These are phyloP conservation scores for Colaptes auratus DNA, from an alignment of 2,113 vertebrate genomes.

Conservation along the genomic window DNA sequence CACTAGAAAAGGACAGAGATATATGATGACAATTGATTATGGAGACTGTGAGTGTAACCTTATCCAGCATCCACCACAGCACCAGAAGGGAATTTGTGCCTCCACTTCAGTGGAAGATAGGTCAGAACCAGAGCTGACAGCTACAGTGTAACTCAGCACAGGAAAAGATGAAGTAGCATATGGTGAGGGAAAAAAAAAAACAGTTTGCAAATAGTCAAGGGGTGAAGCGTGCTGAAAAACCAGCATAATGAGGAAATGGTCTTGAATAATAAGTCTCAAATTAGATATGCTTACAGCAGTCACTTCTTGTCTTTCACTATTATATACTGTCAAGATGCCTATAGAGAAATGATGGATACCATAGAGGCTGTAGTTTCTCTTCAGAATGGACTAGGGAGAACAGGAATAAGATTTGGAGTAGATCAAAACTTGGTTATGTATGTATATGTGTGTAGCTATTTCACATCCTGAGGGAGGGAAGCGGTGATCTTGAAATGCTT, in stretches of 20 bases:
- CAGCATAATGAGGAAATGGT: background rate
- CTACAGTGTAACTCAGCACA: background rate
- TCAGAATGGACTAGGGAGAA: background rate
- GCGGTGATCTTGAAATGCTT: background rate
- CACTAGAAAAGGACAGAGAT: slow-evolving; percentile 22
- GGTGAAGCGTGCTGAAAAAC: background rate
- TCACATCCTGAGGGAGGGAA: background rate
- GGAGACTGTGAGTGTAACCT: background rate
- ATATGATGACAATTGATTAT: slow-evolving; percentile 1
- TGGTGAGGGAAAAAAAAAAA: background rate
- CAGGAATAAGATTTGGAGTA: background rate
- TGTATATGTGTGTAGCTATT: background rate
- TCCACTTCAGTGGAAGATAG: background rate
- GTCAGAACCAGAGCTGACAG: background rate
- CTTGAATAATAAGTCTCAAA: background rate
- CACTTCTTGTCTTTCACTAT: background rate
- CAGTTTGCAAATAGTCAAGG: background rate
- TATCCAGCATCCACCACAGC: background rate
- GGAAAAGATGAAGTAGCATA: background rate
- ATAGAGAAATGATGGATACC: background rate
- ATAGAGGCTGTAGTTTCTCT: background rate
- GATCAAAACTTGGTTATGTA: rapidly evolving
- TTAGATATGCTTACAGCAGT: background rate
- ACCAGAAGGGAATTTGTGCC: background rate
- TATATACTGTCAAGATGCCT: background rate